Conservation (phyloP, 2,888 invertebrate genomes). For the Cheilosia variabilis region DNA sequence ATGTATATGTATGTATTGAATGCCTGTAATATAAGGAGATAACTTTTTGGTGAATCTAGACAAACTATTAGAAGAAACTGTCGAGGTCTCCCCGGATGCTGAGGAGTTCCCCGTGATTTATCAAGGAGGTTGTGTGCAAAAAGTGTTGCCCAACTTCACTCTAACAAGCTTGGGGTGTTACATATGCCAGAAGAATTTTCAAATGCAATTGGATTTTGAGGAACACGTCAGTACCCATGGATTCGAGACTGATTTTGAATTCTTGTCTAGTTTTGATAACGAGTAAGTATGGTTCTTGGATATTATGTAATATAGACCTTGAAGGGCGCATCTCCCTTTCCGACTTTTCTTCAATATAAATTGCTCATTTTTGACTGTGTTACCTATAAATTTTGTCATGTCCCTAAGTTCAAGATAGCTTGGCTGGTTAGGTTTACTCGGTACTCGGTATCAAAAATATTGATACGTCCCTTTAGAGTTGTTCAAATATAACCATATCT, state of each 20-base stretch:
- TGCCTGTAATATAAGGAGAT: not conserved
- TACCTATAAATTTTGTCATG: no score
- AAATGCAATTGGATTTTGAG: slow-evolving; percentile 78
- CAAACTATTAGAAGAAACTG: not conserved
- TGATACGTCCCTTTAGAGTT: no score
- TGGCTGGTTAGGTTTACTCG: no score
- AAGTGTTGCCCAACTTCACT: slow-evolving; percentile 73
- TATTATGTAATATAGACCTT: no score
- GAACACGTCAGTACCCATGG: slow-evolving; percentile 81
- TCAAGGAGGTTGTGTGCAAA: slow-evolving; percentile 77
- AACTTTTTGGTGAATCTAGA: not conserved
- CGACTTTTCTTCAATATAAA: no score
- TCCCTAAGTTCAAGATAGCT: no score
- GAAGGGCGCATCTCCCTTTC: no score
- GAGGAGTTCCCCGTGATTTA: slow-evolving; percentile 77
- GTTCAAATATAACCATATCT: not conserved
- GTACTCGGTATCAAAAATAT: no score
- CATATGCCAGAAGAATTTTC: slow-evolving; percentile 81
- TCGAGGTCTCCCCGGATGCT: slow-evolving; percentile 76
- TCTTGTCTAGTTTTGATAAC: slow-evolving; percentile 3
- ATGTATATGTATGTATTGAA: no score
- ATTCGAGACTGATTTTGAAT: slow-evolving; percentile 81
- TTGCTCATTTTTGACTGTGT: no score
- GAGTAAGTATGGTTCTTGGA: slow-evolving; percentile 15
- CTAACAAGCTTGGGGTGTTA: slow-evolving; percentile 79